Conservation (phyloP, 2,113 vertebrate genomes). For the Anas platyrhynchos region DNA sequence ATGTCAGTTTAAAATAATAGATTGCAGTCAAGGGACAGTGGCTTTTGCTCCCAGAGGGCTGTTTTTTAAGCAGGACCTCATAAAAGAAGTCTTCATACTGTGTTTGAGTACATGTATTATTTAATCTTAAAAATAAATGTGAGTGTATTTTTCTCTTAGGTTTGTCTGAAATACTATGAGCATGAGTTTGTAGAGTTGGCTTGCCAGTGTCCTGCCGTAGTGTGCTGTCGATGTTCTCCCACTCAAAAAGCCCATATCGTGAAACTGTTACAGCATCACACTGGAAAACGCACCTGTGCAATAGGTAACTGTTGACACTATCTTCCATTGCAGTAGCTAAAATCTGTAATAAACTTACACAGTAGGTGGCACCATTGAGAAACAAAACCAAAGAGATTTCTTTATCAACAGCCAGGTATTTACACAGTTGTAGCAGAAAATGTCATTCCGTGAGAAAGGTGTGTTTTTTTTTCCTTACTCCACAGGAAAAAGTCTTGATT, state of each 20-base stretch:
- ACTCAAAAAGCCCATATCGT: constrained; percentile 97
- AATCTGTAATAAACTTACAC: background rate
- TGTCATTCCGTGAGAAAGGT: background rate
- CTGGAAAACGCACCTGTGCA: constrained; percentile 90
- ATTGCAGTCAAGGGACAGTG: background rate
- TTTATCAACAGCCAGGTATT: background rate
- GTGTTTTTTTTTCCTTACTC: background rate
- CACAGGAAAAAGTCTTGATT: background rate
- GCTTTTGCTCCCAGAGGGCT: background rate
- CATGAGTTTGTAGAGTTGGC: constrained; percentile 96
- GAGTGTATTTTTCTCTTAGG: constrained; percentile 67
- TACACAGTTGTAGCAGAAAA: background rate
- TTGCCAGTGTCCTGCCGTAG: constrained; percentile 95
- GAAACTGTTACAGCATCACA: constrained; percentile 90
- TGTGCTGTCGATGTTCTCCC: constrained; percentile 97
- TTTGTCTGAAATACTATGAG: constrained; percentile 94
- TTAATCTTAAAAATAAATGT: background rate
- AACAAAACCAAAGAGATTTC: background rate
- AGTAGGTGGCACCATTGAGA: constrained; percentile 5
- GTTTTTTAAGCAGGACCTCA: background rate
- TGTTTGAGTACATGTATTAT: background rate
- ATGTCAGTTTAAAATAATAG: background rate
- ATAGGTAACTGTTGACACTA: constrained; percentile 81
- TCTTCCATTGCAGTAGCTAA: background rate
- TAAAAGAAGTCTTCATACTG: background rate